Conservation (phyloP, 2,797 vertebrate genomes). For the Taeniopygia guttata region DNA sequence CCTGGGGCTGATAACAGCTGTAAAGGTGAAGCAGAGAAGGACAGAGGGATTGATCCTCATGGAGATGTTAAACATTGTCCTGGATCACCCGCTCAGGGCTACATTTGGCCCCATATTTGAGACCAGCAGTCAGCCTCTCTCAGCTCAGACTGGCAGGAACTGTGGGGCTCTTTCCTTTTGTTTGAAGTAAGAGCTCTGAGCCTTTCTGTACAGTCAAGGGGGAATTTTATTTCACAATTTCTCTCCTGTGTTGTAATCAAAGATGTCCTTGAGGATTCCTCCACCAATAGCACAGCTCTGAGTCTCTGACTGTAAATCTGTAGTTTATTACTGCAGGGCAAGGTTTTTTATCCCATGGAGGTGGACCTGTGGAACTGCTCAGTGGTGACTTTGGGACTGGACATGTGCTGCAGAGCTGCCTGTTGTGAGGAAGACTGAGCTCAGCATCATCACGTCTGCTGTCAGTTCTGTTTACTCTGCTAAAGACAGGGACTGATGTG, state of each 20-base stretch:
- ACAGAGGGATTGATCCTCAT: background rate
- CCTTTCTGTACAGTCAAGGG: background rate
- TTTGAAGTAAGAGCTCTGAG: background rate
- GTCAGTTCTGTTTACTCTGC: background rate
- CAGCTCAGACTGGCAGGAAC: background rate
- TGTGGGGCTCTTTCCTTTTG: background rate
- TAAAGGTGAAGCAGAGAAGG: background rate
- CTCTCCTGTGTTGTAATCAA: background rate
- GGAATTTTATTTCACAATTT: background rate
- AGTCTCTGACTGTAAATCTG: background rate
- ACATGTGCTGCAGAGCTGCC: background rate
- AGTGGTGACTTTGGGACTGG: background rate
- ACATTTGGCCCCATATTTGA: background rate
- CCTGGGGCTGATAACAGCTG: background rate
- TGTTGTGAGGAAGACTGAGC: background rate
- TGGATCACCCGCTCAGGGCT: background rate
- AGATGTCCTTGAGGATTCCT: background rate
- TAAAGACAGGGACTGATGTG: background rate
- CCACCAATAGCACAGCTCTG: background rate
- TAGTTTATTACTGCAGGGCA: background rate
- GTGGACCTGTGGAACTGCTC: background rate
- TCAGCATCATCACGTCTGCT: background rate
- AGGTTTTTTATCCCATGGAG: fast-evolving
- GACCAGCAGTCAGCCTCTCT: background rate
- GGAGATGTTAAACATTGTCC: background rate